Percentiles rank a stretch among this genome's conserved stretches.
Conservation (phyloP, 2,888 invertebrate species). For the Autographa gamma region DNA sequence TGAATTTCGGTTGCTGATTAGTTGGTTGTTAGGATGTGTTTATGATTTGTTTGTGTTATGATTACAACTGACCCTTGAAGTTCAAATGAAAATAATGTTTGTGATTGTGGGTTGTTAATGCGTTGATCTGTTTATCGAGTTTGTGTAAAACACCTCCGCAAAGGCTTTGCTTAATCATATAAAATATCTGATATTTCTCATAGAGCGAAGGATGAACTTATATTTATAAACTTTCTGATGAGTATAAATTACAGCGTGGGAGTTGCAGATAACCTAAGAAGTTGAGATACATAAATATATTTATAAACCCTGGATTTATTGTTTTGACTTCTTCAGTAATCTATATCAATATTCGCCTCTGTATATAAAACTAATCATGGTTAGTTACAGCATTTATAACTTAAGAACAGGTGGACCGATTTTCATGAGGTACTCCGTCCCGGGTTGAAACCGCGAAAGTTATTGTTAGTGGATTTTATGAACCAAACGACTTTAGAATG, state of each 20-base stretch:
- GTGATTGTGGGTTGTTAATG: background rate
- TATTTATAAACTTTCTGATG: background rate
- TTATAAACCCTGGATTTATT: background rate
- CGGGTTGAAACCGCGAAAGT: too few relatives aligned
- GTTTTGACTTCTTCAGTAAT: too few relatives aligned
- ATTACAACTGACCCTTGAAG: constrained; percentile 6
- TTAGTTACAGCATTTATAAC: too few relatives aligned
- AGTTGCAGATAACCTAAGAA: background rate
- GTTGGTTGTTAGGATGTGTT: background rate
- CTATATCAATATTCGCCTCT: too few relatives aligned
- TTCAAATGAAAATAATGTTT: background rate
- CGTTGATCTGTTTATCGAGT: background rate
- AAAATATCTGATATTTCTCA: background rate
- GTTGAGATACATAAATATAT: background rate
- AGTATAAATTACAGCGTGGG: background rate
- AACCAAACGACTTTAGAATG: too few relatives aligned
- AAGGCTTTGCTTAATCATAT: background rate
- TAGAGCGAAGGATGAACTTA: background rate
- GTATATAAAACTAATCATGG: too few relatives aligned
- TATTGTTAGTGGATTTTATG: too few relatives aligned
- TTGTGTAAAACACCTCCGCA: constrained; percentile 1
- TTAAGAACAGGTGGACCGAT: too few relatives aligned
- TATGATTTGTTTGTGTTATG: constrained; percentile 3
- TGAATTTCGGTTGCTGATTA: background rate
- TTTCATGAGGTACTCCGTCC: too few relatives aligned